phyloP scores from a whole-genome alignment of 2,113 vertebrate genomes.

The Perccottus glenii region DNA sequence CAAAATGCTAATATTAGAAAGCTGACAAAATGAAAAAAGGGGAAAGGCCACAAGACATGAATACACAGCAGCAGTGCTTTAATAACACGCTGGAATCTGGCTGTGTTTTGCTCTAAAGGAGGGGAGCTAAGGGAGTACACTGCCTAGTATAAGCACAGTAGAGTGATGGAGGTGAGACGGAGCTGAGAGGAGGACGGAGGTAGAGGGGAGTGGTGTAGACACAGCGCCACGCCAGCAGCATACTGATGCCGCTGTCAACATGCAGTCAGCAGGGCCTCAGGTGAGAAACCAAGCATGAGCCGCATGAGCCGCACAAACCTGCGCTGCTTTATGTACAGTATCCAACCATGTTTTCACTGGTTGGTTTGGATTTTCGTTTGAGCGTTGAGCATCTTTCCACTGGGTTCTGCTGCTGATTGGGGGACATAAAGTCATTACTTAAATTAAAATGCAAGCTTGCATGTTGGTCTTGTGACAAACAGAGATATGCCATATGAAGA shows the following conservation, averaged over 20 bases:
- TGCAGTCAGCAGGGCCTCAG: conserved; percentile 63
- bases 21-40: conserved; percentile 20
- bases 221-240: conserved; percentile 62
- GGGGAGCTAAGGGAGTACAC: conserved; percentile 14
- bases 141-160: conserved; percentile 30
- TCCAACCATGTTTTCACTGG: not conserved
- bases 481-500: too few relatives aligned
- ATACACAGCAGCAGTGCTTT: conserved; percentile 4
- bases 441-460: too few relatives aligned
- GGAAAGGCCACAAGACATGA: conserved; percentile 15
- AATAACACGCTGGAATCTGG: not conserved
- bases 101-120: conserved; percentile 26
- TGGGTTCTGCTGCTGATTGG: too few relatives aligned
- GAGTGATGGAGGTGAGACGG: conserved; percentile 55
- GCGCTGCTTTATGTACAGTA: conserved; percentile 17
- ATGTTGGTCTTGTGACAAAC: too few relatives aligned
- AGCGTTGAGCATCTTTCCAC: not conserved
- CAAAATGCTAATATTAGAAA: conserved; percentile 14
- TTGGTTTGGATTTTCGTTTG: not conserved
- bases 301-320: conserved; percentile 60
- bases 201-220: conserved; percentile 56
- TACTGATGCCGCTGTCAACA: conserved; percentile 73
- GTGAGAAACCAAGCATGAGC: conserved; percentile 60
- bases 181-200: conserved; percentile 36
- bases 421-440: too few relatives aligned